Evolutionary conservation across 2,113 vertebrate species (phyloP), one percentile per base, ranked within the genome.

Genomic region (Phalacrocorax brasilianus): DNA sequence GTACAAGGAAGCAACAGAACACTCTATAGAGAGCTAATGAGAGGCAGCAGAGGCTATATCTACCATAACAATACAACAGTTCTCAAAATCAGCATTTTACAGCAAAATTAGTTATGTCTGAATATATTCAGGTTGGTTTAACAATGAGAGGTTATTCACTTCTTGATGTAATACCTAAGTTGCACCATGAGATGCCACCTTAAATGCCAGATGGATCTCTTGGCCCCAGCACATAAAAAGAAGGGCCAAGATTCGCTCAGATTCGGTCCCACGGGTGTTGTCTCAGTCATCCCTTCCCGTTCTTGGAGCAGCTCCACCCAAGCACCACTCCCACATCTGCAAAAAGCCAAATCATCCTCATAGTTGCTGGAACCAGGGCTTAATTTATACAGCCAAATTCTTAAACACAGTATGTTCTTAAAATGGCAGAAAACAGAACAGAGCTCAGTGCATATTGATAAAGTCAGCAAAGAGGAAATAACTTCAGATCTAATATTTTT

Each of bases 221-320:
- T 78, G 53, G 84, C 38, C 20, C 9, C 3, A 50, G 66, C 12
- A 68, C 0, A 4, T 28, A 76, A 77, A 62, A 32, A 91, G 44
- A 86, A 93, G 58, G 32, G 58, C 70, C 45, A 93, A 78, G 71
- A 89, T 75, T 77, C 0, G 0, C 52, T 85, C 8, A 5, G 55
- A 74, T 83, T 84, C 85, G 30, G 40, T 96, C 88, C 74, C 92
- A 23, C 1, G 50, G 52, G 55, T 45, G 58, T n/a, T 85, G 62
- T 38, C 33, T 95, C 88, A 84, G 42, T 47, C 79, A 71, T 71
- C 63, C 59, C 63, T 95, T 91, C 87, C 91, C 89, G 77, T 61
- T 88, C 66, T 55, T 74, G 33, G 16, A 91, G 33, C 88, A 76
- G 28, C 80, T 87, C 92, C 94, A 96, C 96, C 94, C 86, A 92